phyloP scores from a whole-genome alignment of 2,113 vertebrate genomes.

The Dromiciops gliroides region DNA sequence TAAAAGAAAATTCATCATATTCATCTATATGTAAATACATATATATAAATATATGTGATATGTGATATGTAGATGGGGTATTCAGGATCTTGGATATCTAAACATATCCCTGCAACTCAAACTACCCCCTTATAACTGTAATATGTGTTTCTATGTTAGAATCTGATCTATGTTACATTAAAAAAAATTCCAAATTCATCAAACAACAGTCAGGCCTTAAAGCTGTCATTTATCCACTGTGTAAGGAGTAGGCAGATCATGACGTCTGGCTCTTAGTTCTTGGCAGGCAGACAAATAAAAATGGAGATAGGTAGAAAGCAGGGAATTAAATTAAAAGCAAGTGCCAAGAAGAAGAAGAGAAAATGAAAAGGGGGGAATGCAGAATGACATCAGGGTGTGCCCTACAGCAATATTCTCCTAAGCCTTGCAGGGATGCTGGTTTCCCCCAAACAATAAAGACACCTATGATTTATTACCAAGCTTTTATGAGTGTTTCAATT shows the following conservation, averaged over 20 bases:
- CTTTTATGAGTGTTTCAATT: background rate
- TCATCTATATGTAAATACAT: background rate
- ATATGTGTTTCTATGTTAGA: background rate
- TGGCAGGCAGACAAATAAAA: constrained; percentile 46
- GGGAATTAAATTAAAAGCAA: constrained; percentile 43
- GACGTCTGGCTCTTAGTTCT: constrained; percentile 21
- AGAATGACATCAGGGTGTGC: constrained; percentile 4
- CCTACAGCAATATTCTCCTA: background rate
- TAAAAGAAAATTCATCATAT: background rate
- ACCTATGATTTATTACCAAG: background rate
- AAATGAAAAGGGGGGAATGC: constrained; percentile 21
- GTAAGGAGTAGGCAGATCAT: constrained; percentile 15
- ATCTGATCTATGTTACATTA: background rate
- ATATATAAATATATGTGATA: too few relatives aligned
- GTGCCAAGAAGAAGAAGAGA: constrained; percentile 39
- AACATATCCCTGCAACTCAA: background rate
- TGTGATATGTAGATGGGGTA: background rate
- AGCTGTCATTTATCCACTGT: constrained; percentile 16
- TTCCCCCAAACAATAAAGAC: background rate
- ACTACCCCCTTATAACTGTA: background rate
- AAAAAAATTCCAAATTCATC: background rate
- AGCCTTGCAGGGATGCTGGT: background rate
- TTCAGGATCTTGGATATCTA: background rate
- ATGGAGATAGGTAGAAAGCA: constrained; percentile 17
- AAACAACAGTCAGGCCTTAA: constrained; percentile 10